phyloP scores from a whole-genome alignment of 1,140 invertebrate species.

The Chymomyza costata region DNA sequence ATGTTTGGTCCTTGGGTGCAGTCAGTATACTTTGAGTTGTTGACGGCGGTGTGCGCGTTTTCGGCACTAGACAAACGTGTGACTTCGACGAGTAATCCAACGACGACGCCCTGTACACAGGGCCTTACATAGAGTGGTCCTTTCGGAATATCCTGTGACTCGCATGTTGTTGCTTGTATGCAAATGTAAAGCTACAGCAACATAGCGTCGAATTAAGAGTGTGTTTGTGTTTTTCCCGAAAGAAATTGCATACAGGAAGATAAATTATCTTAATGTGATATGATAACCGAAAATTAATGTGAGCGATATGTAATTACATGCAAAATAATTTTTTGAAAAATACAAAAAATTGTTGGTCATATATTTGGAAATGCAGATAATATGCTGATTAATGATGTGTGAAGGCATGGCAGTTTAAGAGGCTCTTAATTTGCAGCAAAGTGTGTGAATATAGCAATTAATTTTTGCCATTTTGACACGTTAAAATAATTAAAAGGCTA shows the following conservation, averaged over 20 bases:
- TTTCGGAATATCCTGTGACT: too few relatives aligned
- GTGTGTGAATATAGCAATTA: too few relatives aligned
- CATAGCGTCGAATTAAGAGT: conserved; percentile 25
- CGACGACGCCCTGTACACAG: conserved; percentile 16
- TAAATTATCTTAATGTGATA: conserved; percentile 69
- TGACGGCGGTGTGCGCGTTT: conserved; percentile 58
- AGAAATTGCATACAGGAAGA: conserved; percentile 35
- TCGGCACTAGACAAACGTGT: conserved; percentile 19
- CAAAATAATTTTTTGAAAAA: background rate
- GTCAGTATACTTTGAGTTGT: conserved; percentile 67
- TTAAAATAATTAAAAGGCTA: too few relatives aligned
- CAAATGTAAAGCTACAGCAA: conserved; percentile 47
- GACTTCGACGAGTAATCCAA: conserved; percentile 12
- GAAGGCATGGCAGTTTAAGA: too few relatives aligned
- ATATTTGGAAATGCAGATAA: too few relatives aligned
- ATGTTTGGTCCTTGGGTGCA: too few relatives aligned
- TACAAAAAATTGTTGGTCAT: background rate
- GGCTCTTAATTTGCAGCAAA: too few relatives aligned
- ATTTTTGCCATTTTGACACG: too few relatives aligned
- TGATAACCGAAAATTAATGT: conserved; percentile 57
- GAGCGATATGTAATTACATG: conserved; percentile 1
- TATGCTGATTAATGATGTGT: too few relatives aligned
- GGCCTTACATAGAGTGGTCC: too few relatives aligned
- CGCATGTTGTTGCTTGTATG: conserved; percentile 9
- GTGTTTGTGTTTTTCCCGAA: background rate